phyloP scores from a whole-genome alignment of 2,797 vertebrate genomes.

The Cynodonichthys magdalenae region DNA sequence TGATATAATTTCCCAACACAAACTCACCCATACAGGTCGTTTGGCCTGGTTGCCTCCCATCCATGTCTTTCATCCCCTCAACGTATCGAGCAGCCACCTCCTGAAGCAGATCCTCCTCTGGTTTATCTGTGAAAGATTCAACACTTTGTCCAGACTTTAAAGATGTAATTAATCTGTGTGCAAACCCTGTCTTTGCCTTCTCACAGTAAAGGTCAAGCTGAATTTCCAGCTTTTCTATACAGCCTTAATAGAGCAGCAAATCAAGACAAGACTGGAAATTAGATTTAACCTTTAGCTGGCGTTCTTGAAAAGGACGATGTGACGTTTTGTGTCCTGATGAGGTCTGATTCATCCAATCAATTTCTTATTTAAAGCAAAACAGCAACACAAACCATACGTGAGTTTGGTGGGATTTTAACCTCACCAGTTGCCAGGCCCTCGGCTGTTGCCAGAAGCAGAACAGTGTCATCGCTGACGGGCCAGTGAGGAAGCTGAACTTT shows the following conservation, averaged over 20 bases:
- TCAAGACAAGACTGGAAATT: conserved; percentile 52
- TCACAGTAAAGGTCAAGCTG: conserved; percentile 56
- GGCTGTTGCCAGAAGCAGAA: conserved; percentile 87
- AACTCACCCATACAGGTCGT: conserved; percentile 80
- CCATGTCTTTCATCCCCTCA: conserved; percentile 87
- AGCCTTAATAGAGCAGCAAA: conserved; percentile 43
- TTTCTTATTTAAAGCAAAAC: conserved; percentile 15
- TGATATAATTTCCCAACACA: background rate
- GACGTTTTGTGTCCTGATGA: conserved; percentile 9
- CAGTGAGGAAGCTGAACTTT: conserved; percentile 82
- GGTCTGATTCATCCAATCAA: conserved; percentile 47
- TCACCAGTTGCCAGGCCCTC: conserved; percentile 86
- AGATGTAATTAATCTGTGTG: conserved; percentile 26
- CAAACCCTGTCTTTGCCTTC: conserved; percentile 24
- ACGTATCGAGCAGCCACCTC: conserved; percentile 81
- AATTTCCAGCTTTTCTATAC: conserved; percentile 35
- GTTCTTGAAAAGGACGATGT: conserved; percentile 21
- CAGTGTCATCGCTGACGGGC: conserved; percentile 89
- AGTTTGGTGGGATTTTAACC: conserved; percentile 9
- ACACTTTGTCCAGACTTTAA: conserved; percentile 20
- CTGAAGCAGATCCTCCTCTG: conserved; percentile 73
- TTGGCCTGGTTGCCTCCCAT: conserved; percentile 85
- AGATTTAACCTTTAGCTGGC: conserved; percentile 57
- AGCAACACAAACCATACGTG: background rate
- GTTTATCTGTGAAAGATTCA: conserved; percentile 43